Conservation (phyloP, 2,888 invertebrate genomes). For the Sinelater perroti region DNA sequence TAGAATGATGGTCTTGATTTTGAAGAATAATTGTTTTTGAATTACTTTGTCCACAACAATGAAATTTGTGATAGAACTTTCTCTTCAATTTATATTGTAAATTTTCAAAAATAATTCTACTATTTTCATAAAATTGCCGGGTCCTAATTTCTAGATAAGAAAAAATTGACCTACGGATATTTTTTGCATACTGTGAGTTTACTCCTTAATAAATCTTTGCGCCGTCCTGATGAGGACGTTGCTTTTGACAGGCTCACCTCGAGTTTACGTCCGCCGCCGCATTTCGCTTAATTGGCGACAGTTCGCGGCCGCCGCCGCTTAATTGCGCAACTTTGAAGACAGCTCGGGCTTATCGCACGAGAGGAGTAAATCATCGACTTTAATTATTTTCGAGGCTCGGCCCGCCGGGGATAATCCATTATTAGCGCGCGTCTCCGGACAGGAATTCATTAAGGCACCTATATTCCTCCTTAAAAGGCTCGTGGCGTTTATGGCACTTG, state of each 20-base stretch:
- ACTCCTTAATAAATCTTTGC: no score
- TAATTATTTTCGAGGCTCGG: slow-evolving; percentile 11
- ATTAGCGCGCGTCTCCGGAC: slow-evolving; percentile 2
- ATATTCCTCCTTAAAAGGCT: slow-evolving; percentile 1
- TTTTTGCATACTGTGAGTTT: no score
- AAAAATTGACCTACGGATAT: no score
- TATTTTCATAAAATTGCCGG: no score
- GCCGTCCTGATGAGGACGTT: neutral
- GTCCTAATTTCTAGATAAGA: no score
- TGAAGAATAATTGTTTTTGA: no score
- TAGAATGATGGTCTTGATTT: no score
- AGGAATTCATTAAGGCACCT: slow-evolving; percentile 7
- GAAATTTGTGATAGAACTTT: no score
- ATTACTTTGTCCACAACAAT: no score
- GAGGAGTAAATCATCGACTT: slow-evolving; percentile 6
- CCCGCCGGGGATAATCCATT: slow-evolving; percentile 6
- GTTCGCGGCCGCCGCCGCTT: neutral
- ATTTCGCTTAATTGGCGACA: neutral
- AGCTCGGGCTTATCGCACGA: neutral
- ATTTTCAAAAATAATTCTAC: no score
- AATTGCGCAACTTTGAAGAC: neutral
- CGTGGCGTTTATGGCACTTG: neutral
- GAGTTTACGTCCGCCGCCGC: neutral
- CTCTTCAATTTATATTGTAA: no score
- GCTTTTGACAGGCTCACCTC: neutral